These are phyloP conservation scores for Drymonia ruficornis DNA, from an alignment of 2,888 invertebrate species.

Conservation along the genomic window DNA sequence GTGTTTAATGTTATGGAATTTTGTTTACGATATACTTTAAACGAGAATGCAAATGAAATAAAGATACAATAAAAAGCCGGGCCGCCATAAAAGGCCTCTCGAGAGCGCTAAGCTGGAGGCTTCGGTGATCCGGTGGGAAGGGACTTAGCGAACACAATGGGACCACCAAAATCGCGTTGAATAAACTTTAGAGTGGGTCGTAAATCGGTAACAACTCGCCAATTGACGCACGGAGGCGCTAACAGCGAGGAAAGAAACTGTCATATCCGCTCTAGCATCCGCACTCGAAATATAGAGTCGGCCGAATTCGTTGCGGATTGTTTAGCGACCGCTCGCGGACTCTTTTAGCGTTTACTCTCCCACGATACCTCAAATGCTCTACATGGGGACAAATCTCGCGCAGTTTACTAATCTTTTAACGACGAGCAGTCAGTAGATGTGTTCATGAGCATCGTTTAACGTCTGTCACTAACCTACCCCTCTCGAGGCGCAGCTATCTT, in stretches of 20 bases:
- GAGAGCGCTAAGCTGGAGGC: slow-evolving; percentile 60
- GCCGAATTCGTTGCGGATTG: slow-evolving; percentile 39
- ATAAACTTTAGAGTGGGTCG: slow-evolving; percentile 79
- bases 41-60: slow-evolving; percentile 69
- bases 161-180: slow-evolving; percentile 80
- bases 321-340: slow-evolving; percentile 16
- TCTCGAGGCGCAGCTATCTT: slow-evolving; percentile 63
- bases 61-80: slow-evolving; percentile 66
- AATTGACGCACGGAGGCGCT: slow-evolving; percentile 83
- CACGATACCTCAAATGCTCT: slow-evolving; percentile 4
- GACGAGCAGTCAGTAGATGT: slow-evolving; percentile 10
- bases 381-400: slow-evolving; percentile 2
- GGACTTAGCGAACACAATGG: slow-evolving; percentile 75
- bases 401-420: slow-evolving; percentile 11
- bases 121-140: slow-evolving; percentile 50
- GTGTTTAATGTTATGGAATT: slow-evolving; percentile 43
- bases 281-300: slow-evolving; percentile 70
- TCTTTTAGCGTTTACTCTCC: slow-evolving; percentile 10
- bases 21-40: slow-evolving; percentile 64
- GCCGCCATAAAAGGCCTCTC: slow-evolving; percentile 67
- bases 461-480: slow-evolving; percentile 63
- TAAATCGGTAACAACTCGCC: slow-evolving; percentile 81
- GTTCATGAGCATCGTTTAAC: slow-evolving; percentile 39
- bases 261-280: slow-evolving; percentile 80
- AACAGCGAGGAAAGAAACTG: slow-evolving; percentile 69